Evolutionary conservation across 23 tunicate species (phyloP).

Genomic region (Phallusia fumigata): DNA sequence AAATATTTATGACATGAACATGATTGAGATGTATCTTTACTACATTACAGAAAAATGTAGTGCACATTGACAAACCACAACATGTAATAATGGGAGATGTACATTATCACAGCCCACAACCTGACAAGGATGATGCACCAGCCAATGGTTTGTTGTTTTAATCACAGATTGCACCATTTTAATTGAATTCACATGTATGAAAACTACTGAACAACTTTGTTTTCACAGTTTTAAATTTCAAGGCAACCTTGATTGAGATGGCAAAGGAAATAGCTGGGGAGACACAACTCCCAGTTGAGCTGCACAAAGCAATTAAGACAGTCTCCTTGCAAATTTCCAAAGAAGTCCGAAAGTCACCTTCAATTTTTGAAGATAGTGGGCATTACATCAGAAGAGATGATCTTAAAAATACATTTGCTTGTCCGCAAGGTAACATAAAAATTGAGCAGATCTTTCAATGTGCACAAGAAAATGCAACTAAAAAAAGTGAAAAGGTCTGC

Average conservation of each 20-base stretch:
- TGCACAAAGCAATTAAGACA: not conserved
- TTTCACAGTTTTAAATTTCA: not conserved
- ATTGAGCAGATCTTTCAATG: conserved; percentile 2
- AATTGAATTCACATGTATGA: too few species aligned
- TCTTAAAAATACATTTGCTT: not conserved
- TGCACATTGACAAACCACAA: not conserved
- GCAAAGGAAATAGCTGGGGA: not conserved
- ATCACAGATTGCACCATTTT: too few species aligned
- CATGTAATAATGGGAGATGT: not conserved
- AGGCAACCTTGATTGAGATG: not conserved
- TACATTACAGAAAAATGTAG: not conserved
- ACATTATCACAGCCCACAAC: not conserved
- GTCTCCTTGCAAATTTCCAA: not conserved
- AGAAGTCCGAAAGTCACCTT: not conserved
- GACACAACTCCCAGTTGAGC: not conserved
- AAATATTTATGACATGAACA: too few species aligned
- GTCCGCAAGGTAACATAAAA: not conserved
- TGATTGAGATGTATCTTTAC: not conserved
- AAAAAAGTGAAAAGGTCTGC: not conserved
- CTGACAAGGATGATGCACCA: too few species aligned
- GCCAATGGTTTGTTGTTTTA: too few species aligned
- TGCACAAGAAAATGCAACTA: not conserved
- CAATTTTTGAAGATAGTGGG: not conserved
- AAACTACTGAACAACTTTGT: too few species aligned
- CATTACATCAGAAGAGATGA: not conserved